A percentile compares a stretch with the other conserved stretches of the same genome.
Conservation (phyloP, 2,113 vertebrate genomes). For the Rhinolophus sinicus region DNA sequence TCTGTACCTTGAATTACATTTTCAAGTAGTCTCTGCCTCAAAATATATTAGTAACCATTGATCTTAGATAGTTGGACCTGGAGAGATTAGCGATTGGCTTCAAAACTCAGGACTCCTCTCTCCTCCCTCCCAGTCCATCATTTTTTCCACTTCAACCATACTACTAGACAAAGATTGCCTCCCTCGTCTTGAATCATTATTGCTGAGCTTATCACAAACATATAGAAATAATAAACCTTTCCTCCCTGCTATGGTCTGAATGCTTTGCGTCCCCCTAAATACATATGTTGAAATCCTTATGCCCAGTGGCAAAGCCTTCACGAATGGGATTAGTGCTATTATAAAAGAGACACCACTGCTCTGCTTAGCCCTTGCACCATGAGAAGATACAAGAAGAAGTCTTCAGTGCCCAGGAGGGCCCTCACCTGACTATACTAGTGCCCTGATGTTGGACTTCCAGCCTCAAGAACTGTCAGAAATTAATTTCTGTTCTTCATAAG, state of each 20-base stretch:
- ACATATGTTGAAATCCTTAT: not conserved
- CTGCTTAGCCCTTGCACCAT: not conserved
- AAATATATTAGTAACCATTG: not conserved
- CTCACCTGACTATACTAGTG: not conserved
- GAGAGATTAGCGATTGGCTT: not conserved
- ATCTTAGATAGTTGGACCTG: not conserved
- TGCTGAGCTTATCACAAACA: not conserved
- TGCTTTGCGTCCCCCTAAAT: not conserved
- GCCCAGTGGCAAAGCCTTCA: not conserved
- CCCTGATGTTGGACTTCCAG: not conserved
- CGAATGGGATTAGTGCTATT: not conserved
- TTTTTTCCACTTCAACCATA: not conserved
- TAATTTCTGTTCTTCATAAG: not conserved
- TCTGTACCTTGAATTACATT: not conserved
- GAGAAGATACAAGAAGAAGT: not conserved
- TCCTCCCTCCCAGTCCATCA: not conserved
- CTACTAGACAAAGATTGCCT: not conserved
- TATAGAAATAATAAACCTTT: not conserved
- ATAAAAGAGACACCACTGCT: not conserved
- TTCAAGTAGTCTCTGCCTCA: not conserved
- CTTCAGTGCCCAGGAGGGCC: not conserved
- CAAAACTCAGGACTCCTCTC: not conserved
- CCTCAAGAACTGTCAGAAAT: not conserved
- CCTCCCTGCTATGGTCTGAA: not conserved
- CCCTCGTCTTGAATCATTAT: not conserved